A percentile compares a stretch with the other conserved stretches of the same genome.
phyloP scores from a whole-genome alignment of 2,113 vertebrate species.

The Brachypodius melanocephalos region DNA sequence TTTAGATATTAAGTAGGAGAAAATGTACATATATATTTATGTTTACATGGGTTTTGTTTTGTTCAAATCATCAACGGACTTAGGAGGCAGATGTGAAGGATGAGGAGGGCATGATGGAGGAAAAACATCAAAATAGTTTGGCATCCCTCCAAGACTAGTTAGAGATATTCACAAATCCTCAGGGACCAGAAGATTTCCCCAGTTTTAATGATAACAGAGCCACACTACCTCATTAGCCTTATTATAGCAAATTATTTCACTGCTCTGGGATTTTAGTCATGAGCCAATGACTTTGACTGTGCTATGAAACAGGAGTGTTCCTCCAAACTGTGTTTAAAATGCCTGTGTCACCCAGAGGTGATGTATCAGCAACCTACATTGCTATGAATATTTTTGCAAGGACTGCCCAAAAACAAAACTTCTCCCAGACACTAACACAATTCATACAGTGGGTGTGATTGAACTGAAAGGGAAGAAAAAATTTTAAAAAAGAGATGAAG shows the following conservation, averaged over 20 bases:
- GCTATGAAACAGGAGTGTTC: neutral
- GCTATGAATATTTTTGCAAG: neutral
- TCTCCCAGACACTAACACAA: neutral
- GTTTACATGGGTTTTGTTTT: neutral
- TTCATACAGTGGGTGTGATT: neutral
- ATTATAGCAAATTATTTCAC: neutral
- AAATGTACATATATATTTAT: neutral
- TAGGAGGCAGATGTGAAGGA: neutral
- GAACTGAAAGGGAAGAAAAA: neutral
- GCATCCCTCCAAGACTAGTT: neutral
- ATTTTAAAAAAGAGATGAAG: neutral
- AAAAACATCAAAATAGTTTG: neutral
- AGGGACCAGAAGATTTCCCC: neutral
- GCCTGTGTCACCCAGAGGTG: neutral
- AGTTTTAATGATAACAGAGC: neutral
- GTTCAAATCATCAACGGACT: neutral
- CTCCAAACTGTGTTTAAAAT: neutral
- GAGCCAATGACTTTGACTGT: neutral
- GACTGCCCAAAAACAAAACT: neutral
- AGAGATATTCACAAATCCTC: neutral
- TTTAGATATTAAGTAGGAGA: neutral
- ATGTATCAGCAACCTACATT: neutral
- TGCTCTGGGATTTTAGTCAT: neutral
- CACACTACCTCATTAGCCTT: neutral
- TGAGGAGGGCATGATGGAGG: neutral